Evolutionary conservation across 2,888 invertebrate genomes (phyloP).

Genomic region (Lacanobia oleracea): DNA sequence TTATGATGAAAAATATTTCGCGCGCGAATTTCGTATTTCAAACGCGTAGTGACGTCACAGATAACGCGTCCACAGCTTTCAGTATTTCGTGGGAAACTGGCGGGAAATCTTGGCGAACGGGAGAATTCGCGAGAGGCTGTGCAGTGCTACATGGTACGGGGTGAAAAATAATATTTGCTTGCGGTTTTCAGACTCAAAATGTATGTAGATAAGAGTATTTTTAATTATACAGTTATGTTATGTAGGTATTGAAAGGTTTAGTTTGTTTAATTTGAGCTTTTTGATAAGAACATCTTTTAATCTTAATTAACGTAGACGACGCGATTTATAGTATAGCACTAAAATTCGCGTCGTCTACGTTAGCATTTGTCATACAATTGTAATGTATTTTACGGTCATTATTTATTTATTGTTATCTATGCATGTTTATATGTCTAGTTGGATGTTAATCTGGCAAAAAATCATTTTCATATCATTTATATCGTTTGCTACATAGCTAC

Average conservation of each 20-base stretch:
- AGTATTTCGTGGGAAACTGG: conserved; percentile 74
- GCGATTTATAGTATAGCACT: too few relatives aligned
- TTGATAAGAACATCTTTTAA: background rate
- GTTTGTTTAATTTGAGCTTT: background rate
- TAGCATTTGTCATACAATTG: too few relatives aligned
- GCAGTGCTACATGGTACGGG: background rate
- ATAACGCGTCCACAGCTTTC: conserved; percentile 68
- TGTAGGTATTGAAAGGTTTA: background rate
- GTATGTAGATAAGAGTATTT: background rate
- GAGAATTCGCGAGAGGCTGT: conserved; percentile 42
- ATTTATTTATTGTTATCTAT: too few relatives aligned
- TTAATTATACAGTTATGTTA: background rate
- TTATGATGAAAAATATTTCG: conserved; percentile 45
- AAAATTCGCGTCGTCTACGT: too few relatives aligned
- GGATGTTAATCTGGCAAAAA: too few relatives aligned
- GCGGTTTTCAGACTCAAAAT: background rate
- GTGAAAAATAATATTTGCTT: background rate
- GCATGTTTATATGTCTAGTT: too few relatives aligned
- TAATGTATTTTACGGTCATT: too few relatives aligned
- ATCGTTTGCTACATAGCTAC: background rate
- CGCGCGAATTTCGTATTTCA: conserved; percentile 63
- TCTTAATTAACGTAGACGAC: too few relatives aligned
- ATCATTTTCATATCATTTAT: too few relatives aligned
- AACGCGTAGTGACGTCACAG: conserved; percentile 65
- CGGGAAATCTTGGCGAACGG: conserved; percentile 70